These are phyloP conservation scores for Littorina saxatilis DNA, from an alignment of 1,140 invertebrate genomes.

Conservation along the genomic window DNA sequence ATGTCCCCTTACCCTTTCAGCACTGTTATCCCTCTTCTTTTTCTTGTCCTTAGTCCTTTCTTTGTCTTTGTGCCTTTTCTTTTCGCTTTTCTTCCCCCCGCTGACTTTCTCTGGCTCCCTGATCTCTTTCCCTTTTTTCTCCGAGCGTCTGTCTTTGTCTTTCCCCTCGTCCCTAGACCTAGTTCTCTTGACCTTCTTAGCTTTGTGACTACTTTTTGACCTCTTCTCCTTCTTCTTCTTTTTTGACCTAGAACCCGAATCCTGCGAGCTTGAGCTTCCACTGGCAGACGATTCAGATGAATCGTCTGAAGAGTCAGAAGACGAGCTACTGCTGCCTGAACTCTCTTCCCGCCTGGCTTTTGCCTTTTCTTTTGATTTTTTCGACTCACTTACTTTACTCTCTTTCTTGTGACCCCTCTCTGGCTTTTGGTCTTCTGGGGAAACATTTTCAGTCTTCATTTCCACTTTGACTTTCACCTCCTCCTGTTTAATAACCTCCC, in stretches of 20 bases:
- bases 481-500: background rate
- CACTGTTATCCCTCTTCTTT: slow-evolving; percentile 13
- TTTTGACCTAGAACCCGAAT: background rate
- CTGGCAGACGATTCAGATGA: slow-evolving; percentile 8
- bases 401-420: background rate
- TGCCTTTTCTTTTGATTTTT: background rate
- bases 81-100: slow-evolving; percentile 31
- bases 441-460: background rate
- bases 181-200: slow-evolving; percentile 32
- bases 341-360: slow-evolving; percentile 31
- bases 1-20: background rate
- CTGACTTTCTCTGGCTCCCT: slow-evolving; percentile 27
- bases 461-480: background rate
- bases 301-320: slow-evolving; percentile 10
- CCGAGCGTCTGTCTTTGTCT: slow-evolving; percentile 18
- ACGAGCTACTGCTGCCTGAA: slow-evolving; percentile 25
- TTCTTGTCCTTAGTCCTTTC: slow-evolving; percentile 31
- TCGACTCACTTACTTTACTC: background rate
- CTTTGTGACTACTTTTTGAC: slow-evolving; percentile 25
- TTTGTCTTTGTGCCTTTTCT: slow-evolving; percentile 25
- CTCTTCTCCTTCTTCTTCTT: slow-evolving; percentile 23
- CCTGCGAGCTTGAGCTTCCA: background rate
- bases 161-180: slow-evolving; percentile 19
- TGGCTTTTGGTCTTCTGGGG: background rate
- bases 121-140: background rate